Percentiles rank a stretch among this genome's conserved stretches.
Conservation (phyloP, 2,888 invertebrate genomes). For the Cremastinae sp. region DNA sequence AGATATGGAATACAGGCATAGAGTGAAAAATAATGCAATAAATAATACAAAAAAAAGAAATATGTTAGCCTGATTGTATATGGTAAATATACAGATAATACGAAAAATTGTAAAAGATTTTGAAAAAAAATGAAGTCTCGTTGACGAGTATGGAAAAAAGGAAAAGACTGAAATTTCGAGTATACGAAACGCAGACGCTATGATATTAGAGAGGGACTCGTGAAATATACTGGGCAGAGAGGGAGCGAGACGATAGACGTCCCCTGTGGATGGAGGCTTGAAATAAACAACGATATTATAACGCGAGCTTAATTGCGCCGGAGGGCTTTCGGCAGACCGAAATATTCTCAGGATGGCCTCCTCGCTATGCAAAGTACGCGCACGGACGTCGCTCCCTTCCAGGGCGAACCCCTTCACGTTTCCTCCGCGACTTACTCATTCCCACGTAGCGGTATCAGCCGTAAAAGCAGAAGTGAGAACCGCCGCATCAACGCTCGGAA, state of each 20-base stretch:
- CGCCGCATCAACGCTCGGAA: constrained; percentile 33
- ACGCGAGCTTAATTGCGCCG: constrained; percentile 79
- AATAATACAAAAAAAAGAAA: too few species aligned
- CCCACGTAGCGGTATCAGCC: constrained; percentile 45
- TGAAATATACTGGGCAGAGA: too few species aligned
- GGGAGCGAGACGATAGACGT: constrained; percentile 65
- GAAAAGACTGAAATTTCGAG: too few species aligned
- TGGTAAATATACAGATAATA: too few species aligned
- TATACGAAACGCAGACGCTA: too few species aligned
- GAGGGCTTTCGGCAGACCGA: constrained; percentile 70
- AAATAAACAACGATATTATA: constrained; percentile 80
- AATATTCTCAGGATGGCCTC: constrained; percentile 47
- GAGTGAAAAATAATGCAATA: too few species aligned
- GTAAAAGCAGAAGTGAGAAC: constrained; percentile 40
- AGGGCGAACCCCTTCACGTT: constrained; percentile 47
- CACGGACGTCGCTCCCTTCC: constrained; percentile 49
- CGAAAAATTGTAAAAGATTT: too few species aligned
- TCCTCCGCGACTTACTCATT: constrained; percentile 53
- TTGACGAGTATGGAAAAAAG: too few species aligned
- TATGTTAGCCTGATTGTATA: too few species aligned
- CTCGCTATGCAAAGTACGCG: constrained; percentile 51
- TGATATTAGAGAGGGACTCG: too few species aligned
- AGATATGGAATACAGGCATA: too few species aligned
- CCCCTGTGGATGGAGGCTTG: constrained; percentile 74
- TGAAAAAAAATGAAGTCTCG: too few species aligned